A percentile compares a stretch with the other conserved stretches of the same genome.
phyloP scores from a whole-genome alignment of 2,888 invertebrate genomes.

The Lymantria monacha region DNA sequence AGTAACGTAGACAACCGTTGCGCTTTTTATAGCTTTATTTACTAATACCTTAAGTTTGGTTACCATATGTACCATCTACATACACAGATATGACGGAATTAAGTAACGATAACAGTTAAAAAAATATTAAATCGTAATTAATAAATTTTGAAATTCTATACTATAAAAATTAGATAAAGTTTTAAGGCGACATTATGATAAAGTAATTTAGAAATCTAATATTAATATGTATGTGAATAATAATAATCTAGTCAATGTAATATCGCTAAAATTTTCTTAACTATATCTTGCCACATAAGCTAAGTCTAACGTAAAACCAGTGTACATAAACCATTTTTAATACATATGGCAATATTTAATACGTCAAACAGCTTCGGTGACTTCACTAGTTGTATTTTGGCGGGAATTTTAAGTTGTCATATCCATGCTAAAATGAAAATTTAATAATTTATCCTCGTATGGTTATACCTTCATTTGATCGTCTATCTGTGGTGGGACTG shows the following conservation, averaged over 20 bases:
- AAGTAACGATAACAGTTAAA: not conserved
- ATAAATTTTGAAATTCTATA: too few species aligned
- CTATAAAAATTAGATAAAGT: constrained; percentile 1
- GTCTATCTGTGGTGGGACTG: constrained; percentile 49
- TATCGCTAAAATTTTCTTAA: too few species aligned
- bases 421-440: constrained; percentile 19
- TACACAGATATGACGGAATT: constrained; percentile 29
- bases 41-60: constrained; percentile 4
- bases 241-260: too few species aligned
- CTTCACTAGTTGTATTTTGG: constrained; percentile 11
- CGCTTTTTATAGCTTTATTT: constrained; percentile 12
- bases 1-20: constrained; percentile 32
- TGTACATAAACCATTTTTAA: constrained; percentile 8
- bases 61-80: constrained; percentile 22
- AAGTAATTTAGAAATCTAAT: constrained; percentile 1
- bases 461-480: constrained; percentile 57
- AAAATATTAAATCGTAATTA: too few species aligned
- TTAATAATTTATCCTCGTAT: constrained; percentile 15
- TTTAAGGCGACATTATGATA: constrained; percentile 8
- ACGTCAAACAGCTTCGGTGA: not conserved
- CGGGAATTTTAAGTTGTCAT: constrained; percentile 27
- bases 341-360: constrained; percentile 9
- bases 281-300: constrained; percentile 9
- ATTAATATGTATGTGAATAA: too few species aligned
- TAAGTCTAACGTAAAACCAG: constrained; percentile 8